A percentile compares a stretch with the other conserved stretches of the same genome.
Conservation (phyloP, 1,140 invertebrate genomes). For the Drosophila sucinea region DNA sequence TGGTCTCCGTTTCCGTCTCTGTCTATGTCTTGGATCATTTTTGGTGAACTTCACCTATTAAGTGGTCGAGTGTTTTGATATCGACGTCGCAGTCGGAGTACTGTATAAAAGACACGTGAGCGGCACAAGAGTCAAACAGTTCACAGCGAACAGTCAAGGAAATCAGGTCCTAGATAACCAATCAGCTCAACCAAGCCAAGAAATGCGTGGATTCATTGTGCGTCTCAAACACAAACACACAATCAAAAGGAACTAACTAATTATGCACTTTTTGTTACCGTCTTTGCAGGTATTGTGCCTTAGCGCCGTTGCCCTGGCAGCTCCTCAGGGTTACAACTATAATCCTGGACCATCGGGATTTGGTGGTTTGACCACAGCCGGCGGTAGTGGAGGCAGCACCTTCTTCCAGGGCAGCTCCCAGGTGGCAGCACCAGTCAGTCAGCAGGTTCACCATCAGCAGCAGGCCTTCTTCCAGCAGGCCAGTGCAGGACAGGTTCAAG, state of each 20-base stretch:
- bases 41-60: constrained; percentile 73
- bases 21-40: constrained; percentile 26
- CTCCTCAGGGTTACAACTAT: constrained; percentile 80
- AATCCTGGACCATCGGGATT: constrained; percentile 67
- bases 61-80: constrained; percentile 50
- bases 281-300: constrained; percentile 68
- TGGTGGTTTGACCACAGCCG: constrained; percentile 47
- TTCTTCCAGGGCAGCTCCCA: constrained; percentile 61
- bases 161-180: constrained; percentile 39
- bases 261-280: neutral
- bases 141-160: constrained; percentile 62
- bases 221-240: constrained; percentile 21
- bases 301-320: constrained; percentile 71
- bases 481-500: constrained; percentile 67
- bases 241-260: constrained; percentile 9
- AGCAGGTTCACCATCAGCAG: constrained; percentile 52
- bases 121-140: constrained; percentile 63
- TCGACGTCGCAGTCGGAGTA: constrained; percentile 21
- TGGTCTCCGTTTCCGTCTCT: constrained; percentile 19
- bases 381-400: constrained; percentile 39
- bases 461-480: constrained; percentile 81
- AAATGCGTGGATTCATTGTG: constrained; percentile 83
- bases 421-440: constrained; percentile 20
- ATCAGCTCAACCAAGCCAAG: constrained; percentile 69
- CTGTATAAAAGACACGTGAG: constrained; percentile 68